These are phyloP conservation scores for Cremastinae sp. DNA, from an alignment of 2,888 invertebrate species.

Conservation along the genomic window DNA sequence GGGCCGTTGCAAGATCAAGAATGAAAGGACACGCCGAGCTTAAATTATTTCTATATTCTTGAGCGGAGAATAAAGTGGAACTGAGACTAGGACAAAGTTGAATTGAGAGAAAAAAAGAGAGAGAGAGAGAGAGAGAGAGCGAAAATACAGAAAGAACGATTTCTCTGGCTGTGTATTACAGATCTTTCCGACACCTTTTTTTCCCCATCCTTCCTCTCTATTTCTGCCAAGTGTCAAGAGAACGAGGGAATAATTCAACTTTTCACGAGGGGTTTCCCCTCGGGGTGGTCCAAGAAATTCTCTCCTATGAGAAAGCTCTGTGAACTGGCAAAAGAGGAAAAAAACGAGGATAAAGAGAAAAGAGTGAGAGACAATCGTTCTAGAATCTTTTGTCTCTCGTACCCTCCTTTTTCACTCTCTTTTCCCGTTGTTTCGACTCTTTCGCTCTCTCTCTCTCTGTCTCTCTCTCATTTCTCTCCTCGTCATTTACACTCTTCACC, in stretches of 20 bases:
- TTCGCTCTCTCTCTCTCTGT: constrained; percentile 46
- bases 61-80: not conserved
- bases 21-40: constrained; percentile 31
- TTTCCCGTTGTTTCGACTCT: constrained; percentile 7
- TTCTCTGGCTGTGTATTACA: constrained; percentile 27
- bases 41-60: constrained; percentile 11
- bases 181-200: constrained; percentile 12
- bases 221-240: constrained; percentile 54
- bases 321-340: constrained; percentile 53
- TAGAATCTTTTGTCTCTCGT: constrained; percentile 67
- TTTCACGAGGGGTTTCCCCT: constrained; percentile 39
- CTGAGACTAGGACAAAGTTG: not conserved
- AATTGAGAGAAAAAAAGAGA: not conserved
- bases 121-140: not conserved
- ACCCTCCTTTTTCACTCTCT: constrained; percentile 52
- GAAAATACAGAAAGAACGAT: constrained; percentile 24
- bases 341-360: no score
- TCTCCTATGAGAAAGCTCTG: constrained; percentile 45
- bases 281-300: constrained; percentile 51
- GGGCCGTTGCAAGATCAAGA: constrained; percentile 45
- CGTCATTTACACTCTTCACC: constrained; percentile 1
- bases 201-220: constrained; percentile 6
- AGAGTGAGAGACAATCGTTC: constrained; percentile 13
- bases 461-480: constrained; percentile 18
- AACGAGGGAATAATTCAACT: constrained; percentile 61